A percentile compares a stretch with the other conserved stretches of the same genome.
Evolutionary conservation across 2,797 vertebrate genomes (phyloP).

Genomic region (Dicrostonyx torquatus): DNA sequence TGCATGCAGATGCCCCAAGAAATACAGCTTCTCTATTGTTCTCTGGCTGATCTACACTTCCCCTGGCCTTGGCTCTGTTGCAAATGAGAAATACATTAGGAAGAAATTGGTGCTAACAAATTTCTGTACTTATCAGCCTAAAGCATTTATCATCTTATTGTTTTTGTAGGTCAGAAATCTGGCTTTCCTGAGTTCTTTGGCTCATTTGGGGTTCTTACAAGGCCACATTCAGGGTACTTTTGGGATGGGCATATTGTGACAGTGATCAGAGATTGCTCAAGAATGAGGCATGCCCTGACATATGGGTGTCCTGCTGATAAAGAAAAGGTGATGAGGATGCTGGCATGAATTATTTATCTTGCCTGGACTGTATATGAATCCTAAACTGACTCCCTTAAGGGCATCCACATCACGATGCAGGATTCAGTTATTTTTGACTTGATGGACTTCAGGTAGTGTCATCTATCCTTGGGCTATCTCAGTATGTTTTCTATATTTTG

Average conservation of each 20-base stretch:
- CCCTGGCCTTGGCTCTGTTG: background rate
- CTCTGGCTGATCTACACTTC: background rate
- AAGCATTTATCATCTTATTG: background rate
- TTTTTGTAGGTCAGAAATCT: background rate
- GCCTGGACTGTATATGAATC: background rate
- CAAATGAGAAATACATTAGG: background rate
- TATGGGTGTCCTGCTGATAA: background rate
- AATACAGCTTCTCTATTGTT: background rate
- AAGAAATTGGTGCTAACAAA: background rate
- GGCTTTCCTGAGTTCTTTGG: background rate
- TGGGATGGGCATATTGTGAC: background rate
- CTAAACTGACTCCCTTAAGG: background rate
- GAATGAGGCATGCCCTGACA: background rate
- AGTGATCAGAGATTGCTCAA: background rate
- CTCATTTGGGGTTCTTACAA: background rate
- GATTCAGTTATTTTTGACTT: background rate
- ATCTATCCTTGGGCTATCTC: background rate
- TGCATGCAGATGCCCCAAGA: background rate
- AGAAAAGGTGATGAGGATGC: background rate
- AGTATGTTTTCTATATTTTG: background rate
- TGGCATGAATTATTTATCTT: background rate
- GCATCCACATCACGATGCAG: background rate
- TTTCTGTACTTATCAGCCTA: constrained; percentile 1
- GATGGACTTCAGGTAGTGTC: background rate
- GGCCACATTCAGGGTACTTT: background rate